Evolutionary conservation across 2,797 vertebrate genomes (phyloP).

Genomic region (Myripristis murdjan): DNA sequence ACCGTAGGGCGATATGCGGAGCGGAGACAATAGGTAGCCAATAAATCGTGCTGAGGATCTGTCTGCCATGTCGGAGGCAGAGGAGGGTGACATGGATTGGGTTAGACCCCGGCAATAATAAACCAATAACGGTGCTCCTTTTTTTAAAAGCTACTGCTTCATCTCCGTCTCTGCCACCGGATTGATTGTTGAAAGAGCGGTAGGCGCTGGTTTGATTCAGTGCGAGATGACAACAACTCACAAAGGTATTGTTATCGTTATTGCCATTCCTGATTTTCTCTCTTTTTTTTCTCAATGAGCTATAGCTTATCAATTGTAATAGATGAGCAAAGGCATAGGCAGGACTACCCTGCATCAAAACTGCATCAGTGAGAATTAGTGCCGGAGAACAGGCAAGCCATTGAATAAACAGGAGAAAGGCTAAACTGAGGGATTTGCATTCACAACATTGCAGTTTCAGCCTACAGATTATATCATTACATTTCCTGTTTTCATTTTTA

Average conservation of each 20-base stretch:
- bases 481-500: neutral
- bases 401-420: slow-evolving; percentile 20
- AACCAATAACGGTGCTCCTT: slow-evolving; percentile 76
- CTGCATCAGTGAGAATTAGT: slow-evolving; percentile 57
- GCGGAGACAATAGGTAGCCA: slow-evolving; percentile 35
- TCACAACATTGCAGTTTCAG: slow-evolving; percentile 55
- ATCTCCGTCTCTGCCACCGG: slow-evolving; percentile 59
- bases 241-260: slow-evolving; percentile 53
- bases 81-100: slow-evolving; percentile 77
- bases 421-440: slow-evolving; percentile 42
- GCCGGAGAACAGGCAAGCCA: slow-evolving; percentile 35
- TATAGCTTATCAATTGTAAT: slow-evolving; percentile 34
- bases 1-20: slow-evolving; percentile 48
- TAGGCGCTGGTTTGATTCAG: slow-evolving; percentile 65
- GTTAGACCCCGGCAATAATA: slow-evolving; percentile 71
- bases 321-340: slow-evolving; percentile 14
- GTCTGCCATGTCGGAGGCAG: slow-evolving; percentile 77
- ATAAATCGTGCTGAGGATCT: slow-evolving; percentile 52
- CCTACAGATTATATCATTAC: slow-evolving; percentile 11
- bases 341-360: slow-evolving; percentile 31
- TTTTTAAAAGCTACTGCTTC: slow-evolving; percentile 61
- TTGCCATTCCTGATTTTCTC: slow-evolving; percentile 44
- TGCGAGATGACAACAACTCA: slow-evolving; percentile 67
- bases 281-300: slow-evolving; percentile 36
- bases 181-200: slow-evolving; percentile 72